These are phyloP conservation scores for Mormyrus iriodes DNA, from an alignment of 2,113 vertebrate species.

Conservation along the genomic window DNA sequence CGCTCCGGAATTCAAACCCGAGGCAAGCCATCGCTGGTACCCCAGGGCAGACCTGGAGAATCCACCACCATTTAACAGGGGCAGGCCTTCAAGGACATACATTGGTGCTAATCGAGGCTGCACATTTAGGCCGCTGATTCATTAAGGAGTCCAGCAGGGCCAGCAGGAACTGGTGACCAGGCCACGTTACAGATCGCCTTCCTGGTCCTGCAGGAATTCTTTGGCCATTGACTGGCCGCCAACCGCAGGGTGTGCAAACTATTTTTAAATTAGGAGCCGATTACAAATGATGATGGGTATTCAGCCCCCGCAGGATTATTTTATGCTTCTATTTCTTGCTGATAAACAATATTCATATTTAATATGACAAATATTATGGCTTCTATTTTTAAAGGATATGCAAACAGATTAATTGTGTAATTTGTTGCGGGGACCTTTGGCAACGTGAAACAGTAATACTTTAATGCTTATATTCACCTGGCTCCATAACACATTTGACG, in stretches of 20 bases:
- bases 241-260: not conserved
- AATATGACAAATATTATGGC: not conserved
- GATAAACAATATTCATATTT: constrained; percentile 11
- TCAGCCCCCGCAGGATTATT: not conserved
- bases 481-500: not conserved
- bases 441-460: not conserved
- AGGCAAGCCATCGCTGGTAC: not conserved
- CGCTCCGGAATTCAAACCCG: not conserved
- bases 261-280: not conserved
- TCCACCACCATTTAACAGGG: not conserved
- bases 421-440: not conserved
- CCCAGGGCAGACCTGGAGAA: not conserved
- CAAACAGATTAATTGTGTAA: not conserved
- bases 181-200: not conserved
- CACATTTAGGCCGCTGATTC: not conserved
- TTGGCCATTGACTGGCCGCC: not conserved
- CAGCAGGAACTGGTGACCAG: not conserved
- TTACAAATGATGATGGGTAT: not conserved
- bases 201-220: not conserved
- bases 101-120: not conserved
- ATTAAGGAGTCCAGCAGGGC: not conserved
- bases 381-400: constrained; percentile 1
- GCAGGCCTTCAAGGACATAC: not conserved
- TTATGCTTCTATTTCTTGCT: not conserved
- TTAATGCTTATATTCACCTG: not conserved